Conservation (phyloP, 2,113 vertebrate species). For the Meleagris gallopavo region DNA sequence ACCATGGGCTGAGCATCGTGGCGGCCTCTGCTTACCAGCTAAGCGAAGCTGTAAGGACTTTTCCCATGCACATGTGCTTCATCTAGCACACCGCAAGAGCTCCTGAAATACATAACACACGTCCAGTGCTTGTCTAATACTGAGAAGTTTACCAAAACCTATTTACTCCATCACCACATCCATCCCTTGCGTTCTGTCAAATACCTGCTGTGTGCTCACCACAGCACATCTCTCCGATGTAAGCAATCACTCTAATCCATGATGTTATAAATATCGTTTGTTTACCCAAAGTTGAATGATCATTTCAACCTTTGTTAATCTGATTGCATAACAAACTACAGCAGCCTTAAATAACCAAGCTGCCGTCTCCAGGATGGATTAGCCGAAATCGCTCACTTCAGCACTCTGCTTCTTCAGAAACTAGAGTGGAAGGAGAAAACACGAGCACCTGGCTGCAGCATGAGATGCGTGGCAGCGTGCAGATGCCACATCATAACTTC, state of each 20-base stretch:
- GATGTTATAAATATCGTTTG: not conserved
- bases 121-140: no score
- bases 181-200: not conserved
- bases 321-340: constrained; percentile 49
- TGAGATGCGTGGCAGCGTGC: accelerated
- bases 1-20: accelerated
- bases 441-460: not conserved
- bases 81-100: not conserved
- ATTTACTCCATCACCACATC: not conserved
- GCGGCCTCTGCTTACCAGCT: not conserved
- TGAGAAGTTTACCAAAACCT: not conserved
- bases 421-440: not conserved
- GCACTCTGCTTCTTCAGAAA: not conserved
- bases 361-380: not conserved
- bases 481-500: not conserved
- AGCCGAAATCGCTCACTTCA: not conserved
- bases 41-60: constrained; percentile 9
- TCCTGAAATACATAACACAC: not conserved
- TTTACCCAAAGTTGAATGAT: constrained; percentile 36
- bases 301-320: constrained; percentile 59
- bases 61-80: not conserved
- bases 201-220: accelerated
- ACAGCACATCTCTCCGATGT: not conserved
- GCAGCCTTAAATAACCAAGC: constrained; percentile 39
- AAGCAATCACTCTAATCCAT: not conserved